A percentile compares a stretch with the other conserved stretches of the same genome.
Conservation (phyloP, 2,113 vertebrate genomes). For the Fulmarus glacialis region DNA sequence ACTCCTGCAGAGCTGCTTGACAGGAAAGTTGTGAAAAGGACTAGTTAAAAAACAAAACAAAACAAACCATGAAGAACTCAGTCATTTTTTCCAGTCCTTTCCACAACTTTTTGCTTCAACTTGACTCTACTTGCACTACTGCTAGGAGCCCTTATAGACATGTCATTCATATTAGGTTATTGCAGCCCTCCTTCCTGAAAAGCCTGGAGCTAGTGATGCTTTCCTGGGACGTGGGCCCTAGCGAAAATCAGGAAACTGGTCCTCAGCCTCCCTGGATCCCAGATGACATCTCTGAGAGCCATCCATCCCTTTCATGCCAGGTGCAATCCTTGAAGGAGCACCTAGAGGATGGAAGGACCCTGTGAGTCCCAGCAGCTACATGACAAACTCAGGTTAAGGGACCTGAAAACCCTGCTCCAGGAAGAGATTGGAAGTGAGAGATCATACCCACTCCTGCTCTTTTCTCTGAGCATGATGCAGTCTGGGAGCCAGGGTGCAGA, state of each 20-base stretch:
- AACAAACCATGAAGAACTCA: not conserved
- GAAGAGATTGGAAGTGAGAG: not conserved
- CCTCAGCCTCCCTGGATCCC: not conserved
- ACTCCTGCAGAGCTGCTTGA: not conserved
- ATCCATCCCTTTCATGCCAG: not conserved
- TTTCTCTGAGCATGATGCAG: not conserved
- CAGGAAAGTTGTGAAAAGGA: not conserved
- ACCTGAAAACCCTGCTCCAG: not conserved
- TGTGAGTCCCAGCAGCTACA: not conserved
- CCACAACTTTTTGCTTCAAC: not conserved
- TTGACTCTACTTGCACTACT: not conserved
- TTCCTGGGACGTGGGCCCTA: not conserved
- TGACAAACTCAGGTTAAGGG: not conserved
- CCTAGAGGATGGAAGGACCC: not conserved
- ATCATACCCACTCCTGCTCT: not conserved
- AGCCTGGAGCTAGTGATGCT: not conserved
- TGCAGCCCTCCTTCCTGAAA: not conserved
- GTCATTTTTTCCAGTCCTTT: not conserved
- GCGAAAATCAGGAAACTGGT: not conserved
- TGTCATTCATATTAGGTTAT: not conserved
- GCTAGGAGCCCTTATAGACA: not conserved
- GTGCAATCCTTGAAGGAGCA: not conserved
- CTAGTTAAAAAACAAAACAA: not conserved
- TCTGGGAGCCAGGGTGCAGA: not conserved
- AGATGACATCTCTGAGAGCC: not conserved